Conservation (phyloP, 1,140 invertebrate genomes). For the Leptinotarsa undecemlineata region DNA sequence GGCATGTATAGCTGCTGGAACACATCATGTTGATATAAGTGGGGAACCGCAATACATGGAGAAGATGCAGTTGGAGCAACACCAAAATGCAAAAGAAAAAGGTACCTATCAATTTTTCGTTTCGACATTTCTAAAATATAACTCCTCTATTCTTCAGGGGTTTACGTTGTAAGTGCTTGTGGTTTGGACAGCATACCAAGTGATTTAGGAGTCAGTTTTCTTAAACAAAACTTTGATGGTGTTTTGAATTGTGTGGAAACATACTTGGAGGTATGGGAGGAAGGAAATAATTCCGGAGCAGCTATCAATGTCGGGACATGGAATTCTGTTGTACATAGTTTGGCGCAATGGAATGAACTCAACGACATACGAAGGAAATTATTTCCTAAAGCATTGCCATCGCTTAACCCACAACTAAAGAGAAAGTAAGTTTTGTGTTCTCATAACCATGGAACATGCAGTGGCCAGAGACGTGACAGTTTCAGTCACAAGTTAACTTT, state of each 20-base stretch:
- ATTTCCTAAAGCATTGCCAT: slow-evolving; percentile 67
- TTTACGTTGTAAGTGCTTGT: slow-evolving; percentile 87
- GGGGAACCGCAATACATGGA: slow-evolving; percentile 90
- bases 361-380: slow-evolving; percentile 65
- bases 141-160: slow-evolving; percentile 42
- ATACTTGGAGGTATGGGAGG: slow-evolving; percentile 61
- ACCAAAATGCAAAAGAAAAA: slow-evolving; percentile 74
- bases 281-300: slow-evolving; percentile 47
- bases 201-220: slow-evolving; percentile 79
- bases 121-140: not conserved
- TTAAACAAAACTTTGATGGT: slow-evolving; percentile 75
- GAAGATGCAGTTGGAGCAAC: slow-evolving; percentile 79
- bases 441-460: no score
- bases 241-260: slow-evolving; percentile 77
- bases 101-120: slow-evolving; percentile 39
- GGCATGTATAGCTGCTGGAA: slow-evolving; percentile 79
- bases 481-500: no score
- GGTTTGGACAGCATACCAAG: slow-evolving; percentile 89
- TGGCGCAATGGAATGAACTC: slow-evolving; percentile 68
- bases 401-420: slow-evolving; percentile 66
- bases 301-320: slow-evolving; percentile 78
- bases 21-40: slow-evolving; percentile 89
- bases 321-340: slow-evolving; percentile 77
- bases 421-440: slow-evolving; percentile 26
- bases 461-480: no score